Evolutionary conservation across 2,888 invertebrate genomes (phyloP), one percentile per base, ranked within the genome.

Genomic region (Boloria selene): DNA sequence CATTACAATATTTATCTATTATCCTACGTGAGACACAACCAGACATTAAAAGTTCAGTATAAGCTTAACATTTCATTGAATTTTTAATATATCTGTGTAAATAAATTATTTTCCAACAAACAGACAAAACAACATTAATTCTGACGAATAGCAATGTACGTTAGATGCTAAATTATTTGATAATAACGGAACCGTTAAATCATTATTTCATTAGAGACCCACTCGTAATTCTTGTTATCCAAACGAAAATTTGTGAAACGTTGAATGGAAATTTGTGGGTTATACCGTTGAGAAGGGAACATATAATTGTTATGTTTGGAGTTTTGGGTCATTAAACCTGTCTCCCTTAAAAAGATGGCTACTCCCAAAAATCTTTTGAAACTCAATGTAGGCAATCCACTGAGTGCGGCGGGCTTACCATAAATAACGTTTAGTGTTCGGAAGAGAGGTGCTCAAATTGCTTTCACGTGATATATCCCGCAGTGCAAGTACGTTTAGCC

Each of bases 401-500:
- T 83, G 86, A 88, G 87, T 87, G 85, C 82, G 78, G 78, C 76
- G 74, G 79, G 88, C 87, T 90, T 86, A 87, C 85, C 87, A 89
- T 90, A 90, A 90, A 90, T 90, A 90, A 89, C 87, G 83, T 88
- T 90, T 90, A 90, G 84, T 88, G 85, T 85, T 79, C 79, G 77
- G 79, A 79, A 76, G 84, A 86, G 86, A 89, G 88, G 90, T 89
- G 90, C 83, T 87, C 86, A 88, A 90, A 89, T 90, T 89, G 89
- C 90, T 89, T 88, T 81, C 86, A 83, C 86, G 88, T 88, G 87
- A 90, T 89, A 89, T 87, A 88, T 88, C 84, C 84, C 75, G 72
- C 80, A 80, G 82, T 76, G 79, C 83, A 81, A 83, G 83, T 86
- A 86, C 84, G 79, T 84, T 86, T 84, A 85, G 81, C 84, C 83